Evolutionary conservation across 2,113 vertebrate genomes (phyloP).

Genomic region (Rhinopomastus cyanomelas): DNA sequence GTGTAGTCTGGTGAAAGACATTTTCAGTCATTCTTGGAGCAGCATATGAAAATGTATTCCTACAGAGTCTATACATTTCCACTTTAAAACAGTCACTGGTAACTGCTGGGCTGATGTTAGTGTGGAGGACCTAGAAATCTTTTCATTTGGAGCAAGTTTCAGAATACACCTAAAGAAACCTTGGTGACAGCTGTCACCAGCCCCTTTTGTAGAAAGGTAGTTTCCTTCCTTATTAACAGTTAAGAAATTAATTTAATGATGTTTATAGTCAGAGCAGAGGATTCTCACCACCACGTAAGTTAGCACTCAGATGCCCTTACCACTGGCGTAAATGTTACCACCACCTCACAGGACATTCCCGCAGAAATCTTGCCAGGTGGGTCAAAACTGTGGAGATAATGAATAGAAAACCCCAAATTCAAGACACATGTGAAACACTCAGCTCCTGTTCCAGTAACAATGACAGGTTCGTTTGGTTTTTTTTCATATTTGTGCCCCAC

Average conservation of each 20-base stretch:
- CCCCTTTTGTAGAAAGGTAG: neutral
- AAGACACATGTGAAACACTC: neutral
- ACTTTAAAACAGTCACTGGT: neutral
- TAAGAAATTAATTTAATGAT: neutral
- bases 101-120: neutral
- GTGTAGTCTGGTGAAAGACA: neutral
- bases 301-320: constrained; percentile 69
- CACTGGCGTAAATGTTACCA: constrained; percentile 85
- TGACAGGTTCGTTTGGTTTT: neutral
- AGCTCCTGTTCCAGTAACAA: neutral
- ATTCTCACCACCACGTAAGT: neutral
- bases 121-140: neutral
- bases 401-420: neutral
- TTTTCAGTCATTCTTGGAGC: neutral
- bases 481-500: accelerated
- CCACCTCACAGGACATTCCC: constrained; percentile 88
- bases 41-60: neutral
- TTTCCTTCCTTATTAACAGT: neutral
- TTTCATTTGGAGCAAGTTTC: neutral
- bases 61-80: neutral
- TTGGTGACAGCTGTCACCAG: neutral
- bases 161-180: neutral
- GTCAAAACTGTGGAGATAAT: constrained; percentile 78
- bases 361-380: constrained; percentile 83
- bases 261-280: neutral